These are phyloP conservation scores for Allophyes oxyacanthae DNA, from an alignment of 2,888 invertebrate genomes.

Conservation along the genomic window DNA sequence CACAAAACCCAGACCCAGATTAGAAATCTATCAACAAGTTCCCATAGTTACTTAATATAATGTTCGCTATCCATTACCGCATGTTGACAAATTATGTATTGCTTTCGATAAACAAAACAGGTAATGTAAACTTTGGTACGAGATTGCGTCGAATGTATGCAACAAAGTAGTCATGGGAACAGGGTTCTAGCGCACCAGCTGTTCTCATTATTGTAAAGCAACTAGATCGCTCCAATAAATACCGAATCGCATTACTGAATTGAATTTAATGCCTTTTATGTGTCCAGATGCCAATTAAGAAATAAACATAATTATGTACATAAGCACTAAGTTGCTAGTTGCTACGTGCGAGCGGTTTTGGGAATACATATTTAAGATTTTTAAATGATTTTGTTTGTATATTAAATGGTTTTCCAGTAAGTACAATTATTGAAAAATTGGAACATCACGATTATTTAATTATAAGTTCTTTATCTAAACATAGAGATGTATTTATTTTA, in stretches of 20 bases:
- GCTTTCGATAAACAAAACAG: slow-evolving; percentile 17
- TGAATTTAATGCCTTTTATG: slow-evolving; percentile 72
- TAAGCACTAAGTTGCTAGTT: slow-evolving; percentile 10
- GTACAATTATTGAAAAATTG: no score
- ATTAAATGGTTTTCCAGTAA: no score
- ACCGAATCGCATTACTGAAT: slow-evolving; percentile 79
- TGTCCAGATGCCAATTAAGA: slow-evolving; percentile 65
- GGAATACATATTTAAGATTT: slow-evolving; percentile 12
- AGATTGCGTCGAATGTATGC: slow-evolving; percentile 41
- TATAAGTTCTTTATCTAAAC: no score
- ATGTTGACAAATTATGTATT: slow-evolving; percentile 36
- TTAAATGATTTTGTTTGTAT: background rate
- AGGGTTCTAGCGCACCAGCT: slow-evolving; percentile 66
- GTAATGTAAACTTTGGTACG: slow-evolving; percentile 36
- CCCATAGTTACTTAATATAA: slow-evolving; percentile 30
- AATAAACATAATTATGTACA: slow-evolving; percentile 57
- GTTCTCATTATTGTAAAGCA: slow-evolving; percentile 71
- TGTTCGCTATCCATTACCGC: slow-evolving; percentile 41
- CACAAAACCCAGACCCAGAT: slow-evolving; percentile 51
- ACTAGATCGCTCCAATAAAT: slow-evolving; percentile 81
- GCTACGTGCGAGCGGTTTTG: slow-evolving; percentile 6
- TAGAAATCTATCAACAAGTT: slow-evolving; percentile 40
- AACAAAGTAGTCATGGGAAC: slow-evolving; percentile 70
- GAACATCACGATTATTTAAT: slow-evolving; percentile 7
- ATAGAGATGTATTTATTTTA: no score